A percentile compares a stretch with the other conserved stretches of the same genome.
Evolutionary conservation across 2,113 vertebrate genomes (phyloP).

Genomic region (Stegastes partitus): DNA sequence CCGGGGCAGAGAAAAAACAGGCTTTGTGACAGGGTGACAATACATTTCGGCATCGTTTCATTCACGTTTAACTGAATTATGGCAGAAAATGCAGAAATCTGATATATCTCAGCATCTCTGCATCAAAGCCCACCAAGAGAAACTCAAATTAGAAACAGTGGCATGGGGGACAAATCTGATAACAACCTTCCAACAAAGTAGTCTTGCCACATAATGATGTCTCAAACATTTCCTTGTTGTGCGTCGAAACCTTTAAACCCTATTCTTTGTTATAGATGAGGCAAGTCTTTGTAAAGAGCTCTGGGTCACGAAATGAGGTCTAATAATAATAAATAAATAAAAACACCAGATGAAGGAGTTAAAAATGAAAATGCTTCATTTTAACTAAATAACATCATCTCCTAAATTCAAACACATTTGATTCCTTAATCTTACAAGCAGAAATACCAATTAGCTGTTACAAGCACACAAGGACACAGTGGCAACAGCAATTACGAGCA

Average conservation of each 20-base stretch:
- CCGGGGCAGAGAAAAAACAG: too few species aligned
- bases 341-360: neutral
- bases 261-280: neutral
- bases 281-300: neutral
- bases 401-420: neutral
- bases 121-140: neutral
- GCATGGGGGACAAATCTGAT: too few species aligned
- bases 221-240: neutral
- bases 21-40: too few species aligned
- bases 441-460: slow-evolving; percentile 26
- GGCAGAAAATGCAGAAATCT: slow-evolving; percentile 1
- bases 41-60: neutral
- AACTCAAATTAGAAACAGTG: neutral
- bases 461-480: neutral
- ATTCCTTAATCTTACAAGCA: neutral
- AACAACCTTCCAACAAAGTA: too few species aligned
- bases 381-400: neutral
- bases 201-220: too few species aligned
- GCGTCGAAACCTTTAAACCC: neutral
- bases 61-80: neutral
- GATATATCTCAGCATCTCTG: neutral
- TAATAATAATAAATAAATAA: too few species aligned
- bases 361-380: neutral
- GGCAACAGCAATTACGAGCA: slow-evolving; percentile 7
- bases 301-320: neutral